Conservation (phyloP, 2,113 vertebrate species). For the Neoarius graeffei region DNA sequence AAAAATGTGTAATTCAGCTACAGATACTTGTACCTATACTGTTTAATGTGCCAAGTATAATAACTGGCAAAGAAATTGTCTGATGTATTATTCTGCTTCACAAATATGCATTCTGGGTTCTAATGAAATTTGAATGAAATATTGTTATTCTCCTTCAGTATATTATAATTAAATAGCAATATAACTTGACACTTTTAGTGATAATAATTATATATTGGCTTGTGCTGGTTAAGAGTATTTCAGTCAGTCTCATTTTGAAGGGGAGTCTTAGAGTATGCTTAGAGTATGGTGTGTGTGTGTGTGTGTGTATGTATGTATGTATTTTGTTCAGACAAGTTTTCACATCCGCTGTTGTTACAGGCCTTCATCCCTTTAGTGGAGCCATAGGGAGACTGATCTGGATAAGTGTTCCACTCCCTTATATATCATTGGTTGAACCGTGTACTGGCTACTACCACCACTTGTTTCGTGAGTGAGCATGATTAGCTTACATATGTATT, state of each 20-base stretch:
- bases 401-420: slow-evolving; percentile 64
- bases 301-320: slow-evolving; percentile 48
- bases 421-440: slow-evolving; percentile 64
- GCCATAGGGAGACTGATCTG: slow-evolving; percentile 61
- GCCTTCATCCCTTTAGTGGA: slow-evolving; percentile 56
- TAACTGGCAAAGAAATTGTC: slow-evolving; percentile 36
- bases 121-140: background rate
- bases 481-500: slow-evolving; percentile 8
- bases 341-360: slow-evolving; percentile 50
- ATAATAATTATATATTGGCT: background rate
- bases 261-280: slow-evolving; percentile 48
- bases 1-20: slow-evolving; percentile 17
- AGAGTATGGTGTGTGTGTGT: slow-evolving; percentile 40
- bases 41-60: slow-evolving; percentile 59
- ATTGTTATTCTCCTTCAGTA: background rate
- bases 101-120: background rate
- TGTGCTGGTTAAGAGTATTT: slow-evolving; percentile 21
- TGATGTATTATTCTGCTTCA: background rate
- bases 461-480: background rate
- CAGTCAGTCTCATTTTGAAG: slow-evolving; percentile 55
- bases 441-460: slow-evolving; percentile 13
- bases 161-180: background rate
- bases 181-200: background rate
- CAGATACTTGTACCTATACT: slow-evolving; percentile 57
- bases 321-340: slow-evolving; percentile 65